Percentiles rank a stretch among this genome's conserved stretches.
phyloP scores from a whole-genome alignment of 1,140 invertebrate genomes.

The Scaptomyza montana region DNA sequence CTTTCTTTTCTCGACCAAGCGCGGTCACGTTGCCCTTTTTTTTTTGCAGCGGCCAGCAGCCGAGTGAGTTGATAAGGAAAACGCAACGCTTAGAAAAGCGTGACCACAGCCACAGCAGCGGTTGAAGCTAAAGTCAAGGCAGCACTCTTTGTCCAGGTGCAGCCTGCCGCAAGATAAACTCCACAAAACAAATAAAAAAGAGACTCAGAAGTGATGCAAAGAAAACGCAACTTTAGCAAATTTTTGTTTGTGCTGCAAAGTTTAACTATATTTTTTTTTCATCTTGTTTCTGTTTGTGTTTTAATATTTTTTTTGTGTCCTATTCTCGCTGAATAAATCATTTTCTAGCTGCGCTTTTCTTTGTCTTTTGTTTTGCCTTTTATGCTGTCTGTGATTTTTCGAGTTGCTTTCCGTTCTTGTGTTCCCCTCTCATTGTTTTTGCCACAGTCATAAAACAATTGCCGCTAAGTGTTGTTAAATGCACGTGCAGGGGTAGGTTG shows the following conservation, averaged over 20 bases:
- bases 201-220: conserved; percentile 25
- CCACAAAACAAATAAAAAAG: conserved; percentile 27
- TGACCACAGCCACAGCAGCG: conserved; percentile 53
- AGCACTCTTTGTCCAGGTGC: conserved; percentile 49
- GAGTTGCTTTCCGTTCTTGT: conserved; percentile 37
- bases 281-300: neutral
- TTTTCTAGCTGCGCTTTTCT: conserved; percentile 25
- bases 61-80: conserved; percentile 63
- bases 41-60: conserved; percentile 2
- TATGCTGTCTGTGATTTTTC: conserved; percentile 35
- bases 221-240: conserved; percentile 77
- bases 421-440: conserved; percentile 8
- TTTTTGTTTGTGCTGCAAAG: conserved; percentile 54
- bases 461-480: conserved; percentile 75
- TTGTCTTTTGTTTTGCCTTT: conserved; percentile 45
- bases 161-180: conserved; percentile 73
- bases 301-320: conserved; percentile 6
- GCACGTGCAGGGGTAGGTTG: conserved; percentile 34
- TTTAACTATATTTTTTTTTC: conserved; percentile 33
- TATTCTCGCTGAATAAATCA: conserved; percentile 66
- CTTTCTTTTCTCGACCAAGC: neutral
- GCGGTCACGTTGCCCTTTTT: conserved; percentile 63
- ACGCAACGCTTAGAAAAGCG: conserved; percentile 80
- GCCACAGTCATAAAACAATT: conserved; percentile 74
- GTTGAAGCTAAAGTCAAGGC: conserved; percentile 26